These are phyloP conservation scores for Macropis europaea DNA, from an alignment of 2,888 invertebrate species.

Conservation along the genomic window DNA sequence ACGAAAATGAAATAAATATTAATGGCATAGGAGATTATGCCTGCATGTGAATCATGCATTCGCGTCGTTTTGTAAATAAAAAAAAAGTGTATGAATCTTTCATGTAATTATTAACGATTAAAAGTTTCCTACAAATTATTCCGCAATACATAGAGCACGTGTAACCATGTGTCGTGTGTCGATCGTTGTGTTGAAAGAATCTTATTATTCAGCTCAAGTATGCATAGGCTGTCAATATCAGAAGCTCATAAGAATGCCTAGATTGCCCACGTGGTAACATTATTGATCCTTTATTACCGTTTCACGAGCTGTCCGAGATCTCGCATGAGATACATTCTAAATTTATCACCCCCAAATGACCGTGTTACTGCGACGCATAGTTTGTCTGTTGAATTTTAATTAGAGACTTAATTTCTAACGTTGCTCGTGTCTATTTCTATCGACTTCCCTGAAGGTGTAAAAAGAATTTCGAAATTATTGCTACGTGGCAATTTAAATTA, in stretches of 20 bases:
- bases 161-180: constrained; percentile 15
- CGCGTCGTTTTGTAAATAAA: no score
- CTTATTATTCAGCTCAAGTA: constrained; percentile 34
- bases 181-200: not conserved
- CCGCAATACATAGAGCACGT: not conserved
- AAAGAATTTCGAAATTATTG: not conserved
- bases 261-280: constrained; percentile 37
- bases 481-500: not conserved
- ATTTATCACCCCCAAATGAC: constrained; percentile 38
- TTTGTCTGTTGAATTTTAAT: constrained; percentile 21
- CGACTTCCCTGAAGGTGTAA: not conserved
- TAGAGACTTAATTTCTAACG: not conserved
- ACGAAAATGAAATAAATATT: no score
- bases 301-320: constrained; percentile 29
- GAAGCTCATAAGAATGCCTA: constrained; percentile 39
- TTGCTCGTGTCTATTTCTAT: not conserved
- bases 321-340: constrained; percentile 40
- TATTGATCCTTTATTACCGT: constrained; percentile 48
- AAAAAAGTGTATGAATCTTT: no score
- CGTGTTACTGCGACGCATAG: constrained; percentile 19
- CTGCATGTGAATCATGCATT: no score
- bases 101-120: not conserved
- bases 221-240: constrained; percentile 34
- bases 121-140: not conserved
- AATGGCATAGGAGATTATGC: no score